Conservation (phyloP, 2,113 vertebrate species). For the Gasterosteus nipponicus region DNA sequence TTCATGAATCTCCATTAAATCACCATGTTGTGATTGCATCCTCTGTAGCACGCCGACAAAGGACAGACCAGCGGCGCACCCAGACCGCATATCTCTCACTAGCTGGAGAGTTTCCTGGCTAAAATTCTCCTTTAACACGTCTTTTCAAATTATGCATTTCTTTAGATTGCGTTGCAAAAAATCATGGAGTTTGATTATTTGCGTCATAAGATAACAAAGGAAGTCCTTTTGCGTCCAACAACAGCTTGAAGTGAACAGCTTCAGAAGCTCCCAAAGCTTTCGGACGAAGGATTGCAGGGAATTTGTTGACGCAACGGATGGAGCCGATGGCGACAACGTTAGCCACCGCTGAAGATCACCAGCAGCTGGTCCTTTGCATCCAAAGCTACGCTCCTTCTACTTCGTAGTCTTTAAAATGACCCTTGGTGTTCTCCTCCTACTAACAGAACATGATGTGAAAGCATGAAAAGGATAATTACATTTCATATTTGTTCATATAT, state of each 20-base stretch:
- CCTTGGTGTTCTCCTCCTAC: background rate
- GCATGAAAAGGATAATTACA: background rate
- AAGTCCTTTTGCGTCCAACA: background rate
- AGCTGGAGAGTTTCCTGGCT: background rate
- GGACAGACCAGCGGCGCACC: background rate
- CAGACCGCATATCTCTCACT: background rate
- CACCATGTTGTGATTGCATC: background rate
- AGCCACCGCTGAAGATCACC: background rate
- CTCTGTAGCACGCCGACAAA: background rate
- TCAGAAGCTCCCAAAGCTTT: background rate
- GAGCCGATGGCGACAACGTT: background rate
- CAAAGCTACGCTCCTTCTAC: background rate
- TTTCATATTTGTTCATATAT: background rate
- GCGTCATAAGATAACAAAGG: background rate
- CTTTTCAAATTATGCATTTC: background rate
- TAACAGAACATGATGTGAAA: background rate
- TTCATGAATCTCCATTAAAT: slow-evolving; percentile 9
- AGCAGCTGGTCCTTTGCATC: background rate
- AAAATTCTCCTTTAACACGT: background rate
- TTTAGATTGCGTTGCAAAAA: background rate
- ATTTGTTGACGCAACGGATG: background rate
- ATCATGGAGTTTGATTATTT: background rate
- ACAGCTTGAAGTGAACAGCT: background rate
- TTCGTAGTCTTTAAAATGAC: background rate
- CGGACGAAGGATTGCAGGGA: background rate